A percentile compares a stretch with the other conserved stretches of the same genome.
These are phyloP conservation scores for Drosophila anomelani DNA, from an alignment of 2,888 invertebrate genomes.

Conservation along the genomic window DNA sequence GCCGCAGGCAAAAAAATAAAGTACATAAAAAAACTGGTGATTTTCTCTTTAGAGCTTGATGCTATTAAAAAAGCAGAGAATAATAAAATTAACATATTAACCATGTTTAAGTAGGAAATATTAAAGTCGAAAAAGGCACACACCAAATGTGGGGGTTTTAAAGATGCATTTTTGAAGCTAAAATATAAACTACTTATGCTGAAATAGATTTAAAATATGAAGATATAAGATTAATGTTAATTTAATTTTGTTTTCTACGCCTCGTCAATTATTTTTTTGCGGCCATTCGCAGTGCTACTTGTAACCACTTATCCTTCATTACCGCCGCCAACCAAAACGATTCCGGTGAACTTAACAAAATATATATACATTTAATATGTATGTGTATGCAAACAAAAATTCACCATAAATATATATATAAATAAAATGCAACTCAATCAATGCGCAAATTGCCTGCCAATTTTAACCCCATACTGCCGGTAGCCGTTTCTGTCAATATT, in stretches of 20 bases:
- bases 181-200: neutral
- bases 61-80: conserved; percentile 34
- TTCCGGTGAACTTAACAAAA: conserved; percentile 24
- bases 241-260: neutral
- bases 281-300: conserved; percentile 18
- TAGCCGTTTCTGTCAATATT: conserved; percentile 23
- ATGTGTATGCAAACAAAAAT: conserved; percentile 7
- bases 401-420: conserved; percentile 25
- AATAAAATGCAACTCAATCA: conserved; percentile 61
- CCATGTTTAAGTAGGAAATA: conserved; percentile 26
- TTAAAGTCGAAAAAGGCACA: neutral
- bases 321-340: conserved; percentile 31
- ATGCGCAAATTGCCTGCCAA: conserved; percentile 56
- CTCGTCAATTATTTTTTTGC: conserved; percentile 16
- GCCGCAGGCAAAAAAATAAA: conserved; percentile 22
- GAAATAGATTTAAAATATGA: too few species aligned
- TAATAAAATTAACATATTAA: conserved; percentile 42
- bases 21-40: conserved; percentile 7
- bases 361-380: neutral
- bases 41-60: conserved; percentile 44
- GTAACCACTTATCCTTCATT: conserved; percentile 40
- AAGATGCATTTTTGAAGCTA: too few species aligned
- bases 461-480: conserved; percentile 18
- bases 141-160: neutral
- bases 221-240: neutral